phyloP scores from a whole-genome alignment of 2,797 vertebrate species.

The Sebastes baramenuke region DNA sequence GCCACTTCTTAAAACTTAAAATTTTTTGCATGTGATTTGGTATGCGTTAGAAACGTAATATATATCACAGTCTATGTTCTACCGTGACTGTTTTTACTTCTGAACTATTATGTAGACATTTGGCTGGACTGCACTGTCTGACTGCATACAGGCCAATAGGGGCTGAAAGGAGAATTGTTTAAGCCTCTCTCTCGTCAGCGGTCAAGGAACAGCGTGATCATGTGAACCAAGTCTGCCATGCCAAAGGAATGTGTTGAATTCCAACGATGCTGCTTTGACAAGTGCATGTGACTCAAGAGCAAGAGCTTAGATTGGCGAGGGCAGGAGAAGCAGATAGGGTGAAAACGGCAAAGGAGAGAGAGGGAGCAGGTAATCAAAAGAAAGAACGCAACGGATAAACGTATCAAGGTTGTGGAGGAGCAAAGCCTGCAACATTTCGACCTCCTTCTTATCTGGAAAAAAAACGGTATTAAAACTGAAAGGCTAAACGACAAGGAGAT shows the following conservation, averaged over 20 bases:
- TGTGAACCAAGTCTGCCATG: slow-evolving; percentile 79
- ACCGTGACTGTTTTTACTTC: neutral
- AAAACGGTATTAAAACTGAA: slow-evolving; percentile 10
- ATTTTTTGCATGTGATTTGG: neutral
- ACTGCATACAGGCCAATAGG: slow-evolving; percentile 10
- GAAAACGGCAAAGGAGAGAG: slow-evolving; percentile 17
- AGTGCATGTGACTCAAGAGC: slow-evolving; percentile 81
- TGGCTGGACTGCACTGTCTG: slow-evolving; percentile 2
- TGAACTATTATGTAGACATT: slow-evolving; percentile 11
- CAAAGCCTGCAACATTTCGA: slow-evolving; percentile 17
- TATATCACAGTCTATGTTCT: neutral
- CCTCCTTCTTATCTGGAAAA: slow-evolving; percentile 9
- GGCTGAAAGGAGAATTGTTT: slow-evolving; percentile 72
- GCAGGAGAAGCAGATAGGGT: slow-evolving; percentile 43
- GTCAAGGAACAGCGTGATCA: slow-evolving; percentile 75
- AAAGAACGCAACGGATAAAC: slow-evolving; percentile 15
- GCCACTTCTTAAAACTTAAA: neutral
- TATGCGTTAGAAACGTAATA: neutral
- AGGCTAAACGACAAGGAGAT: slow-evolving; percentile 39
- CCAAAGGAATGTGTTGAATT: slow-evolving; percentile 87
- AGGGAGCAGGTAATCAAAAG: slow-evolving; percentile 29
- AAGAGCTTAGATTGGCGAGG: slow-evolving; percentile 47
- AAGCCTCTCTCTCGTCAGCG: slow-evolving; percentile 48
- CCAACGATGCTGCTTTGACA: slow-evolving; percentile 81
- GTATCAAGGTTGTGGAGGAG: slow-evolving; percentile 40